Percentiles rank a stretch among this genome's conserved stretches.
Evolutionary conservation across 2,113 vertebrate genomes (phyloP).

Genomic region (Orientallactaga bullata): DNA sequence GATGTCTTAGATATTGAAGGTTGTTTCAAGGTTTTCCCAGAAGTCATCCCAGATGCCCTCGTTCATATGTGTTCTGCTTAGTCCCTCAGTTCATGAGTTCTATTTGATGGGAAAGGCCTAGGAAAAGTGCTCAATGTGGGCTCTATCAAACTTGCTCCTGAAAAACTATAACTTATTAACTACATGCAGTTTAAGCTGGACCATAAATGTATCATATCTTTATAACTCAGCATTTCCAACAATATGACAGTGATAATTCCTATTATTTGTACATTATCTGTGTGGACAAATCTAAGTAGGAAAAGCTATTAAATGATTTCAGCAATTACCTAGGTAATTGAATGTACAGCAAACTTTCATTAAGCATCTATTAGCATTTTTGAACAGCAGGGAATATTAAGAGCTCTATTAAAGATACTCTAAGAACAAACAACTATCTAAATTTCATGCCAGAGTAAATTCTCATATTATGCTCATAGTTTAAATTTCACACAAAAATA

Average conservation of each 20-base stretch:
- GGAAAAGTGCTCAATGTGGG: neutral
- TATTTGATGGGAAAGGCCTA: neutral
- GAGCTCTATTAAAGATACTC: neutral
- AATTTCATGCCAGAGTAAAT: conserved; percentile 14
- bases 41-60: neutral
- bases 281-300: conserved; percentile 41
- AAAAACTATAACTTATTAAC: conserved; percentile 7
- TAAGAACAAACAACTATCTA: conserved; percentile 36
- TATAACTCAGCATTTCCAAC: neutral
- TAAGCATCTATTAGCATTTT: conserved; percentile 46
- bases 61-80: neutral
- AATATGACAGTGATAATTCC: conserved; percentile 38
- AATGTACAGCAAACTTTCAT: conserved; percentile 38
- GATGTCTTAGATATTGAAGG: neutral
- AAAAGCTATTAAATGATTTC: conserved; percentile 46
- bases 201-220: conserved; percentile 38
- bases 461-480: neutral
- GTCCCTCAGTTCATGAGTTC: neutral
- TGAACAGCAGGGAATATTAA: conserved; percentile 10
- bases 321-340: conserved; percentile 63
- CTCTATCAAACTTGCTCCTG: neutral
- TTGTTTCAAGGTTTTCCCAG: neutral
- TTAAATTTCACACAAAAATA: neutral
- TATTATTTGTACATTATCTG: conserved; percentile 56
- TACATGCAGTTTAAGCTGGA: neutral